phyloP scores from a whole-genome alignment of 2,797 vertebrate genomes.

The Tolypeutes matacus region DNA sequence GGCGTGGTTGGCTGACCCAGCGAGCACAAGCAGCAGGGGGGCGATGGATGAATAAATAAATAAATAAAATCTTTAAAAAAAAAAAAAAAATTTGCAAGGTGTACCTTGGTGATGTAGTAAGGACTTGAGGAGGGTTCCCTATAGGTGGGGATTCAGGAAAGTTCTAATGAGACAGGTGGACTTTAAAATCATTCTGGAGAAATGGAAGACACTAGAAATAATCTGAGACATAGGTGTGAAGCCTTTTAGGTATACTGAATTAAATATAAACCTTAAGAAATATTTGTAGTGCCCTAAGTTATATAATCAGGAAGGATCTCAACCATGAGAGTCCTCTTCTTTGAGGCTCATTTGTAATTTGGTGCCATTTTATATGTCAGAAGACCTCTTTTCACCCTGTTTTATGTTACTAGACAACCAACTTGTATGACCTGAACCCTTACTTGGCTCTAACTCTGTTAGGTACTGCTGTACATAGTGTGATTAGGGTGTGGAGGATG shows the following conservation, averaged over 20 bases:
- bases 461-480: not conserved
- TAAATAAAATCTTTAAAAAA: too few relatives aligned
- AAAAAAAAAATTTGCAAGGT: too few relatives aligned
- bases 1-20: too few relatives aligned
- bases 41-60: too few relatives aligned
- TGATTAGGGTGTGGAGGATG: not conserved
- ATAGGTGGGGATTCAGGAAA: not conserved
- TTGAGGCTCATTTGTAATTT: conserved; percentile 9
- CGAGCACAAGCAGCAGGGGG: too few relatives aligned
- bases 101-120: not conserved
- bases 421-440: not conserved
- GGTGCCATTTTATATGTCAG: not conserved
- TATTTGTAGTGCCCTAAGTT: not conserved
- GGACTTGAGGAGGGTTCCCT: not conserved
- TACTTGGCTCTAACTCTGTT: not conserved
- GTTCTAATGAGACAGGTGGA: not conserved
- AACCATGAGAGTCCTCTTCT: not conserved
- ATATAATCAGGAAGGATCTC: not conserved
- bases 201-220: not conserved
- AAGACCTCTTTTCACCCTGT: not conserved
- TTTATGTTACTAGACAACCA: conserved; percentile 1
- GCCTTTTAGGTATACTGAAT: not conserved
- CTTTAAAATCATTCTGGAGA: conserved; percentile 45
- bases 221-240: not conserved
- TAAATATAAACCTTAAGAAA: conserved; percentile 45